A percentile compares a stretch with the other conserved stretches of the same genome.
These are phyloP conservation scores for Charadrius vociferus DNA, from an alignment of 2,113 vertebrate species.

Conservation along the genomic window DNA sequence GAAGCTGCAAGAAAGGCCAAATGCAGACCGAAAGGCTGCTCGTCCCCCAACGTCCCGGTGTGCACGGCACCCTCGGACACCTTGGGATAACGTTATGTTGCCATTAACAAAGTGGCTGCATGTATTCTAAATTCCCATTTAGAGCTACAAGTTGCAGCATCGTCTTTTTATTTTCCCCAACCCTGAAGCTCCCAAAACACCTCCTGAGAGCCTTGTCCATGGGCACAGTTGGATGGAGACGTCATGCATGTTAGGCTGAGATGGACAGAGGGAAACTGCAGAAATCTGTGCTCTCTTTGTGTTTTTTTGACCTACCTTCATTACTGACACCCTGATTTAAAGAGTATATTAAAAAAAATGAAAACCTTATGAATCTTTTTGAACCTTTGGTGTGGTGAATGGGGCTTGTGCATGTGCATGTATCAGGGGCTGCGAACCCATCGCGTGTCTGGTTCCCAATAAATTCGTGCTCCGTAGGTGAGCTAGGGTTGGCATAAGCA, in stretches of 20 bases:
- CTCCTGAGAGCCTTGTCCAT: neutral
- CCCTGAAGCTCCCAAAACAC: neutral
- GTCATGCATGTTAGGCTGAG: rapidly evolving
- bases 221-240: neutral
- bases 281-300: neutral
- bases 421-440: neutral
- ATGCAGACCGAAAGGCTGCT: neutral
- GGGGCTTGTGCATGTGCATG: neutral
- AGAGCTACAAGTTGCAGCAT: neutral
- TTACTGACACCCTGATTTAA: neutral
- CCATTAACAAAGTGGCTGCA: neutral
- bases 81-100: neutral
- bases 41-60: rapidly evolving
- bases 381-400: neutral
- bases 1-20: neutral
- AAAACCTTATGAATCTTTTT: neutral
- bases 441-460: neutral
- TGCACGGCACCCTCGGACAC: neutral
- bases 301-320: neutral
- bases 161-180: rapidly evolving
- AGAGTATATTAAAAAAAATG: neutral
- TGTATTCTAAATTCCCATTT: neutral
- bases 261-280: neutral
- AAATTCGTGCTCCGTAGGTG: neutral
- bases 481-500: neutral